Conservation (phyloP, 2,888 invertebrate species). For the Caenorhabditis auriculariae region DNA sequence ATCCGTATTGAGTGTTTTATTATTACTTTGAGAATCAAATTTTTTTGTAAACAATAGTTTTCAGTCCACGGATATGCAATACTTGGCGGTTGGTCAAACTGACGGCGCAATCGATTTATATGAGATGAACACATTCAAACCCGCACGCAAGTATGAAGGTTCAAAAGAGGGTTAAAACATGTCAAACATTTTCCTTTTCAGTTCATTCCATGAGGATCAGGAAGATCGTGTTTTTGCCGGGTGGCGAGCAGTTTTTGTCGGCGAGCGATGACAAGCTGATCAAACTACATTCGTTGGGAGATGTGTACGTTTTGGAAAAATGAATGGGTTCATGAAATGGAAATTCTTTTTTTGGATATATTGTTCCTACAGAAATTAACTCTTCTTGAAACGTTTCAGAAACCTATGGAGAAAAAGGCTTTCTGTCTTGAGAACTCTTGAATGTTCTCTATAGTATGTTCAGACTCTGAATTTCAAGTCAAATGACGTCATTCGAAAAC, state of each 20-base stretch:
- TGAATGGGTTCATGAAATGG: background rate
- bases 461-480: too few relatives aligned
- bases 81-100: slow-evolving; percentile 24
- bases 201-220: slow-evolving; percentile 50
- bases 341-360: background rate
- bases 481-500: too few relatives aligned
- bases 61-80: slow-evolving; percentile 17
- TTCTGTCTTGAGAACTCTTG: too few relatives aligned
- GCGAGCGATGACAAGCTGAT: slow-evolving; percentile 46
- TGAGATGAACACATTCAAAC: slow-evolving; percentile 24
- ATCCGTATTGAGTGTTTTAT: background rate
- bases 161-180: background rate
- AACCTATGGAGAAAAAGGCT: too few relatives aligned
- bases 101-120: slow-evolving; percentile 36
- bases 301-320: slow-evolving; percentile 15
- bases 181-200: slow-evolving; percentile 15
- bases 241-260: slow-evolving; percentile 34
- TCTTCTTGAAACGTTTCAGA: too few relatives aligned
- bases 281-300: slow-evolving; percentile 27
- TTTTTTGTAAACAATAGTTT: background rate
- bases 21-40: background rate
- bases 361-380: too few relatives aligned
- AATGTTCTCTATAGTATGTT: too few relatives aligned
- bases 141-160: slow-evolving; percentile 35
- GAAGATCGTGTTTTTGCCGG: slow-evolving; percentile 36